Percentiles rank a stretch among this genome's conserved stretches.
These are phyloP conservation scores for Triplophysa siluroides DNA, from an alignment of 2,113 vertebrate species.

Conservation along the genomic window DNA sequence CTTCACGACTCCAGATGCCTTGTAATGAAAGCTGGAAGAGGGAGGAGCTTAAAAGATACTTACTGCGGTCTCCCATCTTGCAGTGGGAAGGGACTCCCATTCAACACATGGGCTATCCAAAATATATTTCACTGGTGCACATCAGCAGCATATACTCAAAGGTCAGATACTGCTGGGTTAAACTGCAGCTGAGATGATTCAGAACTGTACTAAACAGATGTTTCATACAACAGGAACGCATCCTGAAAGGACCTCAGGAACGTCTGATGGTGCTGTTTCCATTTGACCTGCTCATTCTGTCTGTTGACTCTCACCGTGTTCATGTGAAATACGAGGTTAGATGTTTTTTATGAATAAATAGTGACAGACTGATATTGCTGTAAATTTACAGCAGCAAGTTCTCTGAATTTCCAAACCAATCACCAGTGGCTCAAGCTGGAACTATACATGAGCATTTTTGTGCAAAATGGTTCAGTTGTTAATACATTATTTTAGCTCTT, in stretches of 20 bases:
- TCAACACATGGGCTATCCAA: slow-evolving; percentile 77
- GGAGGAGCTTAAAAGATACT: slow-evolving; percentile 69
- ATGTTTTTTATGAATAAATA: slow-evolving; percentile 29
- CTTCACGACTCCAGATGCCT: slow-evolving; percentile 62
- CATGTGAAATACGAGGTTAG: slow-evolving; percentile 76
- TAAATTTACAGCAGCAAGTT: too few species aligned
- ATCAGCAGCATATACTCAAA: slow-evolving; percentile 64
- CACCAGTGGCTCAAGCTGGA: too few species aligned
- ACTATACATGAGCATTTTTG: too few species aligned
- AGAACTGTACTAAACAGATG: background rate
- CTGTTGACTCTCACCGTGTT: slow-evolving; percentile 70
- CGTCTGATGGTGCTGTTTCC: slow-evolving; percentile 76
- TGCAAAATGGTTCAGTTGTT: too few species aligned
- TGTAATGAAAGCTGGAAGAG: slow-evolving; percentile 76
- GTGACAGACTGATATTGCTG: too few species aligned
- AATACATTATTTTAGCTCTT: too few species aligned
- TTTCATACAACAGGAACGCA: slow-evolving; percentile 27
- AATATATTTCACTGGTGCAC: slow-evolving; percentile 71
- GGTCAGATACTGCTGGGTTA: slow-evolving; percentile 44
- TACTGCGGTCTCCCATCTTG: slow-evolving; percentile 73
- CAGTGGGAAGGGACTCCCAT: slow-evolving; percentile 80
- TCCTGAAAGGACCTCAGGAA: slow-evolving; percentile 72
- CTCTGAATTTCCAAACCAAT: too few species aligned
- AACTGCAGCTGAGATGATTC: background rate
- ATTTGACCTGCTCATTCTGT: slow-evolving; percentile 78